Evolutionary conservation across 2,888 invertebrate genomes (phyloP), one percentile per base, ranked within the genome.

Genomic region (Epinotia ramella): DNA sequence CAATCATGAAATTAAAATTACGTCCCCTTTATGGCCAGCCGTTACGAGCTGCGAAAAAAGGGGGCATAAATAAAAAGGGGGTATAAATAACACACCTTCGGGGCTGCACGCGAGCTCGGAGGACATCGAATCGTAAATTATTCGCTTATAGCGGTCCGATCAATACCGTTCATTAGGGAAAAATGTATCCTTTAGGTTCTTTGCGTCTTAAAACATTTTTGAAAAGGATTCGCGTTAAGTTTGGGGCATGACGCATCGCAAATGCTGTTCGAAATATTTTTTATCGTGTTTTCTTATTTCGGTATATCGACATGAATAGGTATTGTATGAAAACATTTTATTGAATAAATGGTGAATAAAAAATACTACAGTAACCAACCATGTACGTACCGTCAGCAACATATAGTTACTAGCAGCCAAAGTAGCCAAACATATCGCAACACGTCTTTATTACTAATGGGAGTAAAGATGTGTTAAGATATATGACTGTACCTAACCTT

Each of bases 41-140:
- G 93, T 94, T 94, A 94, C 93, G 94, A 94, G 93, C 94, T 94
- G 94, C 94, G 93, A 94, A 94, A 94, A 94, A 94, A 94, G 94
- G 93, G 93, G 90, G 90, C 88, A 93, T 93, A 93, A 92, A 92
- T 91, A 92, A 93, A 94, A 92, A 89, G 90, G 90, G 91, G 91
- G 88, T 90, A 94, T 94, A 94, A 94, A 94, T 93, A 93, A 94
- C 94, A 94, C 94, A 94, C 94, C 94, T 94, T 89, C 87, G 84
- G 86, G 86, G 83, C 83, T 88, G 88, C 92, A 93, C 92, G 92
- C 94, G 87, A 86, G 85, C 86, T 84, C 82, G 86, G 86, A 87
- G 87, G 86, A 77, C 77, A 80, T 79, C 85, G 84, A 84, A 87
- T 89, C 92, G 87, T 94, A 94, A 94, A 94, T 94, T 91, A 92